Base-by-base conservation (phyloP, 1,140 invertebrate species). In the Ceratoteleas bidentatus region DNA sequence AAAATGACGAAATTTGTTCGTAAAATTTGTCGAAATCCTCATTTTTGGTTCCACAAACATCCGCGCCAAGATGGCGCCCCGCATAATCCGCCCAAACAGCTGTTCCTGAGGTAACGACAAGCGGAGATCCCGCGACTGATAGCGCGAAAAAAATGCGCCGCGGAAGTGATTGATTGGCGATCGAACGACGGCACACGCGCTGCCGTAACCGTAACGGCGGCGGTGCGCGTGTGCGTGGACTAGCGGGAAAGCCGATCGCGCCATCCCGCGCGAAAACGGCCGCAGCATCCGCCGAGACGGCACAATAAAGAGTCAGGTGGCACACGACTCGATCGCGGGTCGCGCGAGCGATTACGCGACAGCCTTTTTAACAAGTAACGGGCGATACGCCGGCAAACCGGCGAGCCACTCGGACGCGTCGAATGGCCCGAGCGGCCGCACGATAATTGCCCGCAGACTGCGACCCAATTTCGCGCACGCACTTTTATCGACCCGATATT, bases 281-380 rank as follows among this genome's bases (percentile, higher is more conserved):
- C 66, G 52, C 61, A 70, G 72, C 57, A 73, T 70, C 68, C 62
- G 65, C 60, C 74, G 74, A 62, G 74, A 62, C 65, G 60, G 69
- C 49, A 73, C 68, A 73, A 78, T 78, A 57, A 50, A 64, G 32
- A 43, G 64, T 66, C 61, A 66, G 62, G 32, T 33, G 62, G 74
- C 74, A 45, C 54, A 66, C 62, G 72, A 65, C 70, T 62, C 47
- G 61, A 52, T 52, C 61, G 62, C 62, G 32, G 66, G 66, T 70
- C 66, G 66, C 68, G 38, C 58, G 57, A 72, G 56, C 65, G 85
- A 87, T 85, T 87, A 85, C 85, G 83, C 84, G 78, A 84, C 81
- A 87, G 62, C 84, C 84, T 84, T 86, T 84, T 85, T 88, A 84
- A 87, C 81, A 79, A 84, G 77, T n/a, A n/a, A n/a, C 70, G 81